Evolutionary conservation across 2,888 invertebrate genomes (phyloP).

Genomic region (Andrena haemorrhoa): DNA sequence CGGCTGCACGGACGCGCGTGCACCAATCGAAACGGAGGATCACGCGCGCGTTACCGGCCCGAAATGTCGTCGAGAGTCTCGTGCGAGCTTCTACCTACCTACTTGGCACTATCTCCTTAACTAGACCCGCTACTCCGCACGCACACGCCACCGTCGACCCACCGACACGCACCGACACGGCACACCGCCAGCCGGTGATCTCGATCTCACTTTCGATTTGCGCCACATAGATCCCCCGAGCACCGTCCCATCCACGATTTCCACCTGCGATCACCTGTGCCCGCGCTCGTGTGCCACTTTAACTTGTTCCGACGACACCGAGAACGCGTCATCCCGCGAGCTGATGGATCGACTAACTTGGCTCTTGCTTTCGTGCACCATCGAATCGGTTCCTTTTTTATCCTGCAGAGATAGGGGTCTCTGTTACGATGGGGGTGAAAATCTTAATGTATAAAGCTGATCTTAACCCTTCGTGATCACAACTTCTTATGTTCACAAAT

Average conservation of each 20-base stretch:
- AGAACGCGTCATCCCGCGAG: slow-evolving; percentile 1
- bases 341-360: background rate
- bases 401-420: too few relatives aligned
- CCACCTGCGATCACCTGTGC: slow-evolving; percentile 61
- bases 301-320: slow-evolving; percentile 23
- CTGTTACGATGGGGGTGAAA: too few relatives aligned
- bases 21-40: slow-evolving; percentile 21
- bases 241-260: slow-evolving; percentile 52
- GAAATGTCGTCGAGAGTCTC: slow-evolving; percentile 60
- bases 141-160: slow-evolving; percentile 18
- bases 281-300: slow-evolving; percentile 51
- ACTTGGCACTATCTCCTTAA: slow-evolving; percentile 78
- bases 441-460: too few relatives aligned
- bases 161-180: slow-evolving; percentile 24
- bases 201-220: slow-evolving; percentile 78
- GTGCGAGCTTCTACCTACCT: slow-evolving; percentile 65
- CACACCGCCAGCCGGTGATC: slow-evolving; percentile 40
- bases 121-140: slow-evolving; percentile 44
- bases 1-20: slow-evolving; percentile 17
- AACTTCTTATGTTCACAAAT: too few relatives aligned
- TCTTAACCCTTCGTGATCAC: too few relatives aligned
- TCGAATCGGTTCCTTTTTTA: background rate
- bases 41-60: slow-evolving; percentile 17
- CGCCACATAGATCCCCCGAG: slow-evolving; percentile 58
- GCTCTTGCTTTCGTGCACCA: background rate